These are phyloP conservation scores for Cardiocondyla obscurior DNA, from an alignment of 1,140 invertebrate genomes.

Conservation along the genomic window DNA sequence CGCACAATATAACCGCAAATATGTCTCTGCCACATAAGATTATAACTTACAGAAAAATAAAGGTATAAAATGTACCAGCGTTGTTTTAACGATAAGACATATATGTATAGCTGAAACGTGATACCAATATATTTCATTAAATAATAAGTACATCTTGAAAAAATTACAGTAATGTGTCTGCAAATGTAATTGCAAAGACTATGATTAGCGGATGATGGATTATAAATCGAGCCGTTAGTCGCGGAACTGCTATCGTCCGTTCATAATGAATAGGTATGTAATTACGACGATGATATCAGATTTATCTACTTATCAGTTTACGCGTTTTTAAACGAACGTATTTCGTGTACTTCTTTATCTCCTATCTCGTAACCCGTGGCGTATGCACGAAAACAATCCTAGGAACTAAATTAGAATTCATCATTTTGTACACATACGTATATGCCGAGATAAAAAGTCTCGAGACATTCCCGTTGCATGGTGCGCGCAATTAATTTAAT, in stretches of 20 bases:
- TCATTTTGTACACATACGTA: not conserved
- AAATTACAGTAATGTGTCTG: not conserved
- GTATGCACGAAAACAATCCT: not conserved
- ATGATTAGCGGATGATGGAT: not conserved
- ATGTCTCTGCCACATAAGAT: not conserved
- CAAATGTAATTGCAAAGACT: not conserved
- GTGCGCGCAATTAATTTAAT: not conserved
- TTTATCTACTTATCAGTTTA: constrained; percentile 40
- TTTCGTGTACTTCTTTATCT: constrained; percentile 10
- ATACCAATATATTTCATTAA: not conserved
- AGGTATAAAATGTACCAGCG: not conserved
- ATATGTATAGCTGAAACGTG: not conserved
- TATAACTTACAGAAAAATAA: not conserved
- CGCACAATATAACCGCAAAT: not conserved
- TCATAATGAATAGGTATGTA: not conserved
- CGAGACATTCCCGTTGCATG: not conserved
- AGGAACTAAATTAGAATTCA: not conserved
- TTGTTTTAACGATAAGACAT: not conserved
- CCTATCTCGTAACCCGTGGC: not conserved
- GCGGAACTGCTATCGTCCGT: not conserved
- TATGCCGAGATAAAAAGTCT: constrained; percentile 5
- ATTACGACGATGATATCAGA: not conserved
- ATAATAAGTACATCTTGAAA: not conserved
- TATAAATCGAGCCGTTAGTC: not conserved
- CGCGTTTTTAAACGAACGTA: not conserved